phyloP scores from a whole-genome alignment of 23 tunicate species.

The Trididemnum miniatum region DNA sequence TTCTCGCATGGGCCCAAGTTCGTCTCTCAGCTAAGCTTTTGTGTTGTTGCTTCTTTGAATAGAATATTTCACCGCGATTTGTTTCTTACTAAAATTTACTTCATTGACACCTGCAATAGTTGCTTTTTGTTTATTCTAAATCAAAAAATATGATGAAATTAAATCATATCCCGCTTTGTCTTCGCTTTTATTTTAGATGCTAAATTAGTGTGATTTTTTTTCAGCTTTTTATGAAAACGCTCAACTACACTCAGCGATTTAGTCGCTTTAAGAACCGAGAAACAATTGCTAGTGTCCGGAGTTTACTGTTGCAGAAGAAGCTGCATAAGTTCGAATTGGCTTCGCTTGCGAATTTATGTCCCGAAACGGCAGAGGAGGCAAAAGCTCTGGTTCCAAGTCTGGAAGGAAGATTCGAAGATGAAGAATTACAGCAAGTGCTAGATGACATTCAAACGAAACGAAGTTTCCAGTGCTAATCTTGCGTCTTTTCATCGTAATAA shows the following conservation, averaged over 20 bases:
- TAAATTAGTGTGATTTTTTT: too few species aligned
- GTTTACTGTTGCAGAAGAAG: slow-evolving; percentile 72
- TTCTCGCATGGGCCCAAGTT: too few species aligned
- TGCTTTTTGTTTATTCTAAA: too few species aligned
- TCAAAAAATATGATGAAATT: too few species aligned
- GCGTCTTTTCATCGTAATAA: too few species aligned
- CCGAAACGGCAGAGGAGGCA: slow-evolving; percentile 98
- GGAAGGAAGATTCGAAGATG: slow-evolving; percentile 90
- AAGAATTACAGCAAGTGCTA: slow-evolving; percentile 85
- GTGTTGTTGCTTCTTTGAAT: too few species aligned
- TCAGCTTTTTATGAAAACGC: slow-evolving; percentile 85
- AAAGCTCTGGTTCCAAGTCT: slow-evolving; percentile 88
- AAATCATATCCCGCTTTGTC: too few species aligned
- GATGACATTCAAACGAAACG: slow-evolving; percentile 88
- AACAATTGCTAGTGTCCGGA: slow-evolving; percentile 87
- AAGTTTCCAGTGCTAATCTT: slow-evolving; percentile 86
- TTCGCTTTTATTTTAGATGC: too few species aligned
- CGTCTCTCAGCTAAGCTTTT: too few species aligned
- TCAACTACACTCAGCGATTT: slow-evolving; percentile 96
- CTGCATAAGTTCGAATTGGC: slow-evolving; percentile 97
- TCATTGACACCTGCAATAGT: too few species aligned
- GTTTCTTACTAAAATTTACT: too few species aligned
- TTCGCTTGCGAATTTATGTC: slow-evolving; percentile 93
- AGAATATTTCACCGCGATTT: too few species aligned
- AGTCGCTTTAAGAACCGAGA: slow-evolving; percentile 95